Evolutionary conservation across 2,797 vertebrate genomes (phyloP), one percentile per base, ranked within the genome.

Genomic region (Rhynchotus rufescens): DNA sequence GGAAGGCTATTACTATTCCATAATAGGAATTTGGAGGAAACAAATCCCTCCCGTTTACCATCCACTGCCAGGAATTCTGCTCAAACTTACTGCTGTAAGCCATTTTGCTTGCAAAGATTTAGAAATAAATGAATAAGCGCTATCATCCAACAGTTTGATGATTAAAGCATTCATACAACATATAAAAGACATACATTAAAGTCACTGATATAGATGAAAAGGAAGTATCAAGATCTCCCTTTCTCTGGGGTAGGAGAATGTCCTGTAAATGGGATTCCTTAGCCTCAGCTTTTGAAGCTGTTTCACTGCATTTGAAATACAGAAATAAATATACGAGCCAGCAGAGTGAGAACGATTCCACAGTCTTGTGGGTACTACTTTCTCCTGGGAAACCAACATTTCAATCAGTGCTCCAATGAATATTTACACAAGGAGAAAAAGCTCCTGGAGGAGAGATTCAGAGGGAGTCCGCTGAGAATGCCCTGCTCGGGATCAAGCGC

Each of bases 351-450:
- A 88, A 86, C 36, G 51, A 62, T 92, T 92, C 12, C 10, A 89
- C 67, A 79, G 71, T 49, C 85, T 91, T 79, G 38, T 81, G 89
- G 67, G 28, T 86, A 89, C 47, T 64, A 16, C 0, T 0, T 84
- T 86, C 95, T 94, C 85, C 51, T 79, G 91, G 80, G 89, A 95
- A 89, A 88, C 60, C 57, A 36, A 40, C 47, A 62, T 83, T 91
- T 92, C 93, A 93, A 67, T 79, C 88, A 86, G 42, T 66, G 71
- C n/a, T 88, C 17, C 89, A 72, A 79, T 93, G 86, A 95, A 94
- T 91, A 95, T 89, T 95, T 95, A 91, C 83, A 79, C 1, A 1
- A 79, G 79, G 77, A 87, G 77, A 75, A 89, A 91, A 92, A 73
- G 26, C 67, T 92, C 71, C 93, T 87, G 42, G 59, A 89, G 82